Evolutionary conservation across 2,113 vertebrate genomes (phyloP).

Genomic region (Hydropotes inermis): DNA sequence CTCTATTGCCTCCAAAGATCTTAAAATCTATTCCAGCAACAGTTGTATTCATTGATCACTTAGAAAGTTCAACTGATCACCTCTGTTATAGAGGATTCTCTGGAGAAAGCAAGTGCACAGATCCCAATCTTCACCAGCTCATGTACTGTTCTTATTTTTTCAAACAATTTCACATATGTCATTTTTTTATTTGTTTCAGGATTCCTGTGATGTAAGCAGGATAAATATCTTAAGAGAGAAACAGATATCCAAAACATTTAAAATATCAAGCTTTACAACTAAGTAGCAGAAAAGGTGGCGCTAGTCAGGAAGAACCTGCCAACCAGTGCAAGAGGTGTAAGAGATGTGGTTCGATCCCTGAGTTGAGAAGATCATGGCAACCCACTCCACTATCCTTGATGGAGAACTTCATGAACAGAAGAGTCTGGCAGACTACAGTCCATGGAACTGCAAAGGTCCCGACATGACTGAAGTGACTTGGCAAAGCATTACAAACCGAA

Average conservation of each 20-base stretch:
- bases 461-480: neutral
- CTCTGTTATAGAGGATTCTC: too few species aligned
- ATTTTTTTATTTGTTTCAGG: neutral
- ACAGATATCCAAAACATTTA: neutral
- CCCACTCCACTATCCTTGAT: neutral
- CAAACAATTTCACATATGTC: neutral
- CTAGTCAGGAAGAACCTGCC: neutral
- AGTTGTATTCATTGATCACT: neutral
- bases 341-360: neutral
- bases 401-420: neutral
- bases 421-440: neutral
- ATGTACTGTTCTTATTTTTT: neutral
- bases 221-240: neutral
- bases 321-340: neutral
- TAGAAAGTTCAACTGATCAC: rapidly evolving
- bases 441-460: neutral
- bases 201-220: neutral
- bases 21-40: neutral
- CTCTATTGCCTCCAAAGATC: neutral
- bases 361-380: neutral
- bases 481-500: neutral
- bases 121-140: neutral
- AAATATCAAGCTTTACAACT: neutral
- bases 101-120: neutral
- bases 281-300: neutral